These are phyloP conservation scores for Gymnodraco acuticeps DNA, from an alignment of 2,797 vertebrate genomes.

Conservation along the genomic window DNA sequence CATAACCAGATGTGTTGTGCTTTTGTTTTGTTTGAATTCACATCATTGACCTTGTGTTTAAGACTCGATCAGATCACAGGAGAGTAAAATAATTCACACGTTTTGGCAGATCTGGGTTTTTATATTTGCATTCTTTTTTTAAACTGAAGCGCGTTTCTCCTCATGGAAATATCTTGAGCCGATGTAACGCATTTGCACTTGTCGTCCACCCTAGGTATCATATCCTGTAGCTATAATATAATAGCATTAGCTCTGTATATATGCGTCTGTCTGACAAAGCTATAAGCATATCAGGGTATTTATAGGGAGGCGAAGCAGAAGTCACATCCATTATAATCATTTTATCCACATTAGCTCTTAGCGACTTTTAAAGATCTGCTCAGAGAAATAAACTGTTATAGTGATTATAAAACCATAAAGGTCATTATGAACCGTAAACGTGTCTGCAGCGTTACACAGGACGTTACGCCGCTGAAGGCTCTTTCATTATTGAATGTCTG, in stretches of 20 bases:
- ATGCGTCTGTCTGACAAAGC: not conserved
- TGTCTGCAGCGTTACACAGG: conserved; percentile 33
- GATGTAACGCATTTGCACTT: too few relatives aligned
- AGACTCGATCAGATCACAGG: too few relatives aligned
- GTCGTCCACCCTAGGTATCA: not conserved
- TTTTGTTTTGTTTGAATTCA: too few relatives aligned
- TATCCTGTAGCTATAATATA: not conserved
- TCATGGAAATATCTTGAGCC: too few relatives aligned
- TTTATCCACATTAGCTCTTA: conserved; percentile 10
- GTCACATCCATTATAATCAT: conserved; percentile 50
- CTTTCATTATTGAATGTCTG: conserved; percentile 16
- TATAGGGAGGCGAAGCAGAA: conserved; percentile 52
- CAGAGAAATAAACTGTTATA: not conserved
- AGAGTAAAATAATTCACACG: too few relatives aligned
- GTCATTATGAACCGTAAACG: conserved; percentile 3
- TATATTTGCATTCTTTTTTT: too few relatives aligned
- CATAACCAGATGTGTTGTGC: too few relatives aligned
- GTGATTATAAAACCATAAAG: conserved; percentile 15
- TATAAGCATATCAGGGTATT: not conserved
- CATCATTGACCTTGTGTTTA: too few relatives aligned
- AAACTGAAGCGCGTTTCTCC: too few relatives aligned
- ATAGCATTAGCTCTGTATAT: not conserved
- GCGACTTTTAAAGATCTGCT: conserved; percentile 4
- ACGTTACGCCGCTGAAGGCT: conserved; percentile 24
- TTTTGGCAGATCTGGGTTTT: too few relatives aligned